Conservation (phyloP, 2,113 vertebrate species). For the Grus americana region DNA sequence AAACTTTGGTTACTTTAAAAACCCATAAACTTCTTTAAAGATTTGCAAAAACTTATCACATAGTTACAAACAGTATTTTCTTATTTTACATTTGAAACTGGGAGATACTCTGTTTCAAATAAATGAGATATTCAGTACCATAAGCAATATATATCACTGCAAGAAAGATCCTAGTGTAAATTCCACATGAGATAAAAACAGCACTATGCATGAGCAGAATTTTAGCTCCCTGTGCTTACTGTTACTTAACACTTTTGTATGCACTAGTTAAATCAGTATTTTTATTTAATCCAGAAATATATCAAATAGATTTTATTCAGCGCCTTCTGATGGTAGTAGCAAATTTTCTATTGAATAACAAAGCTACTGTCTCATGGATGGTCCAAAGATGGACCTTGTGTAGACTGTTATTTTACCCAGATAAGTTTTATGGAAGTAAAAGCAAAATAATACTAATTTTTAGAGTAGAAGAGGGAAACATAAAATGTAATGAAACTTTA, state of each 20-base stretch:
- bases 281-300: background rate
- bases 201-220: background rate
- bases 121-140: background rate
- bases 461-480: slow-evolving; percentile 6
- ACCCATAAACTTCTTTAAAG: background rate
- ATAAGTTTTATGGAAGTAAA: slow-evolving; percentile 37
- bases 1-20: background rate
- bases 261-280: background rate
- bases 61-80: background rate
- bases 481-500: background rate
- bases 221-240: background rate
- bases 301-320: background rate
- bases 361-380: background rate
- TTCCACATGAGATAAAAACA: background rate
- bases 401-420: background rate
- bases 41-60: background rate
- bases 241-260: background rate
- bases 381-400: background rate
- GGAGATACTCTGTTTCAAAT: background rate
- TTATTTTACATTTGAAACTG: background rate
- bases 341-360: background rate
- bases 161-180: background rate
- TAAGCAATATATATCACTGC: background rate
- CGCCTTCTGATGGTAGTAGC: background rate
- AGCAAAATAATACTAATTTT: slow-evolving; percentile 11